A percentile compares a stretch with the other conserved stretches of the same genome.
These are phyloP conservation scores for Muscicapa comitata DNA, from an alignment of 2,797 vertebrate species.

Conservation along the genomic window DNA sequence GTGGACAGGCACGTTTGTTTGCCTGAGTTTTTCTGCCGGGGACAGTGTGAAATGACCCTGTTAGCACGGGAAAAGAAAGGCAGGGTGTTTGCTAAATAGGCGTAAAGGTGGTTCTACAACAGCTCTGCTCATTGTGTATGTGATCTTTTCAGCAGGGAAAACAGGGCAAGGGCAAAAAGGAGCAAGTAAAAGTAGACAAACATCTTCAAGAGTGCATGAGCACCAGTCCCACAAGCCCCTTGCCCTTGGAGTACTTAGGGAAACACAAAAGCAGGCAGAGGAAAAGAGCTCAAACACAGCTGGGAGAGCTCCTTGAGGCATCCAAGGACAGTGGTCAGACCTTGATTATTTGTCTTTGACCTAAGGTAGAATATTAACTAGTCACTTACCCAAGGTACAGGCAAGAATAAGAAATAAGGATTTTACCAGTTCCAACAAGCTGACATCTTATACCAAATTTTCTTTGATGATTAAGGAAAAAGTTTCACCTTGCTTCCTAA, in stretches of 20 bases:
- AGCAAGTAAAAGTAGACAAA: neutral
- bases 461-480: neutral
- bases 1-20: neutral
- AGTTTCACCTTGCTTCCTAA: neutral
- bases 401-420: neutral
- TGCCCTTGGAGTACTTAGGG: neutral
- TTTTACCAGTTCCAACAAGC: neutral
- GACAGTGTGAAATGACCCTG: neutral
- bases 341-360: neutral
- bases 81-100: neutral
- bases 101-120: neutral
- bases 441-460: neutral
- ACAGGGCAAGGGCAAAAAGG: neutral
- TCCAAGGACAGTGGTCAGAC: neutral
- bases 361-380: neutral
- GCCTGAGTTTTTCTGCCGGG: neutral
- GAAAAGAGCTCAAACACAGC: neutral
- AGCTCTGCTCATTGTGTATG: rapidly evolving
- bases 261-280: neutral
- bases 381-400: neutral
- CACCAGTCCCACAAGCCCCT: neutral
- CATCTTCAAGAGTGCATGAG: neutral
- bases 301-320: neutral
- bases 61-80: neutral
- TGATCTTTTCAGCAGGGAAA: neutral